Percentiles rank a stretch among this genome's conserved stretches.
These are phyloP conservation scores for Balaeniceps rex DNA, from an alignment of 2,113 vertebrate genomes.

Conservation along the genomic window DNA sequence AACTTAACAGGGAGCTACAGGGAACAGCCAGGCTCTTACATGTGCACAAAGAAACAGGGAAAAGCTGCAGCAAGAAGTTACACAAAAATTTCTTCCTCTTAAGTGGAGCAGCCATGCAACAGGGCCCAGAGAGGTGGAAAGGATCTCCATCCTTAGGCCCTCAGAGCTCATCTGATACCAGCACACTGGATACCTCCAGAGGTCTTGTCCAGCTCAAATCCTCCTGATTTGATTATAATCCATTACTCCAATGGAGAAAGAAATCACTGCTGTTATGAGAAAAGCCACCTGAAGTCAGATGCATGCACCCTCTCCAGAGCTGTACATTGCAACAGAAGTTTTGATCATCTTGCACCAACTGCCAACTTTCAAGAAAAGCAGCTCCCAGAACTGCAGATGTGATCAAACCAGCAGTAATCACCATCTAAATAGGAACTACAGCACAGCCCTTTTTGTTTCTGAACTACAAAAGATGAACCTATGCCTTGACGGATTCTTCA, in stretches of 20 bases:
- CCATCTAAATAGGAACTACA: not conserved
- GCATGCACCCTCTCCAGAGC: not conserved
- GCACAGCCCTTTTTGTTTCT: not conserved
- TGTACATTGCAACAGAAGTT: not conserved
- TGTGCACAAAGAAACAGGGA: not conserved
- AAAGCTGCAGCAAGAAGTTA: not conserved
- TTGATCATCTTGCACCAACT: not conserved
- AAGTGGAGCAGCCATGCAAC: accelerated
- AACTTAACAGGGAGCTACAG: not conserved
- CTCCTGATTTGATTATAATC: not conserved
- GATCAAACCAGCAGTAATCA: not conserved
- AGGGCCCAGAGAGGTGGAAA: not conserved
- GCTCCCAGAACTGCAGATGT: not conserved
- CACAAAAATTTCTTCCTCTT: not conserved
- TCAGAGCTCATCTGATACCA: not conserved
- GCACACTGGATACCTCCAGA: not conserved
- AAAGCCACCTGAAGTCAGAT: not conserved
- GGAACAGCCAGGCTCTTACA: not conserved
- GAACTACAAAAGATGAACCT: not conserved
- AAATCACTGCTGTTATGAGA: not conserved
- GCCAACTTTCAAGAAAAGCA: not conserved
- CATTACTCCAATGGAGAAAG: not conserved
- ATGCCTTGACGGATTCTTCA: not conserved
- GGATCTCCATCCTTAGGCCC: not conserved
- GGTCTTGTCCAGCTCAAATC: not conserved